Percentiles rank a stretch among this genome's conserved stretches.
These are phyloP conservation scores for Parthenolecanium corni DNA, from an alignment of 2,888 invertebrate genomes.

Conservation along the genomic window DNA sequence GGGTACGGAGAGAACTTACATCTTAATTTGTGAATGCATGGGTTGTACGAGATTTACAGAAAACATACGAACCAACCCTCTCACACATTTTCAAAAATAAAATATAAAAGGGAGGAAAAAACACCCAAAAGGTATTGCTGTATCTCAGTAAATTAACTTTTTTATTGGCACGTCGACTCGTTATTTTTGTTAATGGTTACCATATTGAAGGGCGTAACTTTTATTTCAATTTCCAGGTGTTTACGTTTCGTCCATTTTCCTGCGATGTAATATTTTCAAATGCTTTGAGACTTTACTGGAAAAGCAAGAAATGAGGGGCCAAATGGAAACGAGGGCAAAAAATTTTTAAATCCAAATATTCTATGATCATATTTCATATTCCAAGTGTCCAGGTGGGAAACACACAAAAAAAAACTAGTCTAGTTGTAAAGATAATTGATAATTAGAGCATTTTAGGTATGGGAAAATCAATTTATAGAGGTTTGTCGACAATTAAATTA, in stretches of 20 bases:
- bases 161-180: constrained; percentile 19
- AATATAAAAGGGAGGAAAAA: neutral
- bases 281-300: constrained; percentile 7
- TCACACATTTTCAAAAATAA: neutral
- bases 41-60: too few species aligned
- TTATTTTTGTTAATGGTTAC: constrained; percentile 23
- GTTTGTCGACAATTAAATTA: too few species aligned
- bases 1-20: too few species aligned
- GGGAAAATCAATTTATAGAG: too few species aligned
- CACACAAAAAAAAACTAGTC: constrained; percentile 6
- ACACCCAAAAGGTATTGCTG: too few species aligned
- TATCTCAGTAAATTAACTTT: constrained; percentile 24
- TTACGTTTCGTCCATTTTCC: constrained; percentile 21
- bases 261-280: neutral
- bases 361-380: constrained; percentile 13
- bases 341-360: neutral
- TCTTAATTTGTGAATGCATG: too few species aligned
- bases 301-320: neutral
- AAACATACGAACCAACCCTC: too few species aligned
- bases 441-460: constrained; percentile 4
- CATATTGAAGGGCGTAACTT: constrained; percentile 28
- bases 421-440: neutral
- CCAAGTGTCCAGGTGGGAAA: constrained; percentile 17
- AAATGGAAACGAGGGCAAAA: neutral
- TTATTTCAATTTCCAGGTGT: constrained; percentile 22